Evolutionary conservation across 1,140 invertebrate species (phyloP), one percentile per base, ranked within the genome.

Genomic region (Drosophila cardini): DNA sequence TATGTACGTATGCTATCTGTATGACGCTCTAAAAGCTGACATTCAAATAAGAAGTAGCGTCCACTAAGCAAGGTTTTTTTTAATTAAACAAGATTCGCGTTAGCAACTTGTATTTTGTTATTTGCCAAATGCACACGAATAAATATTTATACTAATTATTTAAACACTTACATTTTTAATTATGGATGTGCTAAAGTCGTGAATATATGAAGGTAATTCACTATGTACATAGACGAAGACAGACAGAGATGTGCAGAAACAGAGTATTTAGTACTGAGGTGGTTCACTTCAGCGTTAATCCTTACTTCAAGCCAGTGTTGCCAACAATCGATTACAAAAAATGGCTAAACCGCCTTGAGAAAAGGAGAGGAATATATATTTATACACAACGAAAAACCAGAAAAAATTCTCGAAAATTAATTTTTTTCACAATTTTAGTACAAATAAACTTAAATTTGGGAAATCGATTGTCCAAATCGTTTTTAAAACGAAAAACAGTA

Each of bases 1-100:
- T 15, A 10, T 43, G 18, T 67, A 34, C 45, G 11, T 80, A 8
- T 36, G 43, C 56, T 50, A 63, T 58, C 13, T 55, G 45, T 45
- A 40, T 65, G 75, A 45, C 36, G 53, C 71, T 76, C 76, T 78
- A 63, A 26, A 65, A 72, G 76, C 72, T 84, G 81, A 84, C 81
- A 84, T 84, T 84, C 81, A 84, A 80, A 84, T 36, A 48, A 58
- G 76, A 76, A 72, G 18, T 70, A 80, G 60, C 76, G 64, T 71
- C 76, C 62, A 56, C 40, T 53, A 70, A 60, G 62, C 72, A 81
- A 81, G 78, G 78, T 81, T 81, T 81, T 80, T 64, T 65, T 50
- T 77, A 58, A 52, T 56, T 58, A 72, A 69, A 62, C 64, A 68
- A 73, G n/a, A 36, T 69, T 69, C 13, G 36, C 50, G 26, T 56